Base-by-base conservation (phyloP, 2,888 invertebrate species). In the Pandemis cinnamomeana region DNA sequence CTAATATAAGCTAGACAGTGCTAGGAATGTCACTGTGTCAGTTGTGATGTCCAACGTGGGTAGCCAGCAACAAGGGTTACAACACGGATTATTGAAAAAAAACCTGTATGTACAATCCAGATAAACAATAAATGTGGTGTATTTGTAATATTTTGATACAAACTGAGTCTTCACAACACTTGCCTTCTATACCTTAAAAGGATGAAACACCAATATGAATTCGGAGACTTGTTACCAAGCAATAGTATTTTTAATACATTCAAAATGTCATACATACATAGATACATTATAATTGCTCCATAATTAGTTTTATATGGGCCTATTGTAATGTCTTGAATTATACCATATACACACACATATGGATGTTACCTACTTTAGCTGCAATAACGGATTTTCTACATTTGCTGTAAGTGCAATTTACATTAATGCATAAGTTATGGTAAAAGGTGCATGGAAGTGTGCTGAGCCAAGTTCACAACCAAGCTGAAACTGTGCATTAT, bases 1-100 rank as follows among this genome's bases (percentile, higher is more conserved):
- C 61, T 74, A 74, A 74, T 71, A 48, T 74, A 74, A 74, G 74
- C 74, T 74, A 74, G 74, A 51, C 69, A 69, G 72, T 72, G 55
- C 68, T 72, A 72, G 58, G 51, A 58, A 48, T 64, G 67, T 66
- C 74, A 67, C 67, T 67, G 69, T 69, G 70, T 67, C 74, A 71
- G 66, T 71, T 71, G 8, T 27, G 48, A 62, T 53, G 67, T 73
- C 73, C 73, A 69, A 53, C 48, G 60, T 15, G 44, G 66, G 27
- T 53, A 60, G 67, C 42, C 61, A 44, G 44, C 67, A 67, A 53
- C 7, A 46, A 36, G 55, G 41, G 48, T 60, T 60, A 48, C 58
- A 48, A 66, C 41, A 36, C 44, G n/a, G 53, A 53, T 60, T 60
- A 46, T 10, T 62, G 60, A 60, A 41, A 60, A 60, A 58, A 51